A percentile compares a stretch with the other conserved stretches of the same genome.
Evolutionary conservation across 1,140 invertebrate genomes (phyloP).

Genomic region (Drosophila lacertosa): DNA sequence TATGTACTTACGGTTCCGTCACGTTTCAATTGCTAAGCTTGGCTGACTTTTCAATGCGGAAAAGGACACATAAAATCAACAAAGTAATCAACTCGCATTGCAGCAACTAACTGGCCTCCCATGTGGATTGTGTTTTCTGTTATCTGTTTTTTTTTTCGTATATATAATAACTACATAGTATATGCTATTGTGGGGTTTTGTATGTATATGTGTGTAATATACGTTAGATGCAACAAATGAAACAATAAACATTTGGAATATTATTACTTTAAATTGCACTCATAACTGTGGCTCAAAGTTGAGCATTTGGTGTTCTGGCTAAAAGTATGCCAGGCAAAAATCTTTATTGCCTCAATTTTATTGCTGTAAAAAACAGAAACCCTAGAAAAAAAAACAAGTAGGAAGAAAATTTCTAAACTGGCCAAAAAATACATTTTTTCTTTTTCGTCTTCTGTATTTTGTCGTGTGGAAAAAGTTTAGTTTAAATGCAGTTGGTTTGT

Average conservation of each 20-base stretch:
- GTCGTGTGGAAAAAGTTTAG: conserved; percentile 51
- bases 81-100: conserved; percentile 26
- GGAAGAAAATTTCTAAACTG: conserved; percentile 7
- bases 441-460: conserved; percentile 16
- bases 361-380: conserved; percentile 11
- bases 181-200: conserved; percentile 4
- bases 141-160: not conserved
- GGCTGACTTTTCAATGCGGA: conserved; percentile 28
- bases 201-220: conserved; percentile 19
- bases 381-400: not conserved
- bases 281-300: conserved; percentile 39
- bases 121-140: not conserved
- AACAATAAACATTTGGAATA: conserved; percentile 38
- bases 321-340: conserved; percentile 16
- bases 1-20: conserved; percentile 31
- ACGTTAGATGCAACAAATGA: conserved; percentile 41
- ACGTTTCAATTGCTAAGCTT: conserved; percentile 28
- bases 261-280: conserved; percentile 49
- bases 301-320: too few species aligned
- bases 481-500: conserved; percentile 50
- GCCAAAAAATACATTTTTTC: not conserved
- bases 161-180: conserved; percentile 11
- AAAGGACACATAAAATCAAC: conserved; percentile 34
- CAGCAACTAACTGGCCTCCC: conserved; percentile 1
- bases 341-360: conserved; percentile 9